Evolutionary conservation across 2,113 vertebrate genomes (phyloP).

Genomic region (Mohoua ochrocephala): DNA sequence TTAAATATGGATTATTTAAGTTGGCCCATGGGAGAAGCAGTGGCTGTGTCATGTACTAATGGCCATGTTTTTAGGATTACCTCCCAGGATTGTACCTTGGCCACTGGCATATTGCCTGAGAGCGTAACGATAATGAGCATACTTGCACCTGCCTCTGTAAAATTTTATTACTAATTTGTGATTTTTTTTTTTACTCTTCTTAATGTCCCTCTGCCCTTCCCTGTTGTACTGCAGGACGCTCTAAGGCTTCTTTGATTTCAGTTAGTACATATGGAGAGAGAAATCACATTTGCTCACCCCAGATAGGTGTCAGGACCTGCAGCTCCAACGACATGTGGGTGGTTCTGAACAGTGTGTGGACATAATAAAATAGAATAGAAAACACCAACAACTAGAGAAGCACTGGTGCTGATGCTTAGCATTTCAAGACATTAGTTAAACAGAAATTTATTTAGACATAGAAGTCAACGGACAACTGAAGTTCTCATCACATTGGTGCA

Average conservation of each 20-base stretch:
- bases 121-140: accelerated
- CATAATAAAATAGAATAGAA: not conserved
- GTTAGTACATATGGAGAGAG: not conserved
- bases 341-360: not conserved
- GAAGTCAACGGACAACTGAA: not conserved
- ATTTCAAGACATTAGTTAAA: not conserved
- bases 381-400: not conserved
- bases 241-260: not conserved
- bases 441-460: not conserved
- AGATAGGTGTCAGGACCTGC: not conserved
- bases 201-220: not conserved
- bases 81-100: not conserved
- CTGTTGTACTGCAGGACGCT: not conserved
- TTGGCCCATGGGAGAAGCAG: not conserved
- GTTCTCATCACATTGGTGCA: not conserved
- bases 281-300: not conserved
- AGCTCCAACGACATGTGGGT: not conserved
- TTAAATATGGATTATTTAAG: slow-evolving; percentile 22
- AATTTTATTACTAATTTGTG: not conserved
- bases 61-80: not conserved
- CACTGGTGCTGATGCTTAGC: not conserved
- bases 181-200: not conserved
- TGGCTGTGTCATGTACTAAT: not conserved
- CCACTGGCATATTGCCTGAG: not conserved
- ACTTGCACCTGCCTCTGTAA: not conserved